Evolutionary conservation across 2,888 invertebrate genomes (phyloP), one percentile per base, ranked within the genome.

Genomic region (Microctonus hyperodae): DNA sequence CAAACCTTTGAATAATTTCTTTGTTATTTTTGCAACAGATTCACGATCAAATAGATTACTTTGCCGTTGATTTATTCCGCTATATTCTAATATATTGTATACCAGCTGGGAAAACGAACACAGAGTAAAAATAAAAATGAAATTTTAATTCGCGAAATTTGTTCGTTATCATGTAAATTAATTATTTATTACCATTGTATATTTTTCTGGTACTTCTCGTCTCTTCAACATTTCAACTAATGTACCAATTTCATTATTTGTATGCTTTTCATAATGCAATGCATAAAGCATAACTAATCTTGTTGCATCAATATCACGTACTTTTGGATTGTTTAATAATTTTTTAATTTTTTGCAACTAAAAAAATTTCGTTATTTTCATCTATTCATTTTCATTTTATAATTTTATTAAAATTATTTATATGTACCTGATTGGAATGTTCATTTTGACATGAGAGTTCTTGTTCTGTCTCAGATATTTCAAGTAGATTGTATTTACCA

Each of bases 401-500:
- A 16, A 31, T 13, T 0, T 5, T 20, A n/a, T 7, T 2, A 13
- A 67, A 68, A 58, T 59, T 50, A 67, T n/a, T n/a, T n/a, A 60
- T 53, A 88, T 56, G 66, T 74, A 93, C 83, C 79, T 94, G 94
- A 55, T 89, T 88, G 13, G 91, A 89, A 84, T 94, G 93, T 79
- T 94, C 93, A 65, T 88, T 90, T 86, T 96, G 95, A 78, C 96
- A 96, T 28, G 95, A 93, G 62, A 96, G 87, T 85, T 96, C 95
- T 85, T 98, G 98, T 84, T 98, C 97, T 64, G 95, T 83, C 86
- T 97, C 97, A 0, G 96, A 96, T 7, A 98, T 91, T 81, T 95
- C 94, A 70, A 99, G 88, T 64, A 99, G 87, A 78, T 89, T 88
- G 78, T 93, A 88, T 51, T 88, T 88, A 35, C 88, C 90, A 53